A percentile compares a stretch with the other conserved stretches of the same genome.
Evolutionary conservation across 1,140 invertebrate genomes (phyloP).

Genomic region (Drosophila malerkotliana): DNA sequence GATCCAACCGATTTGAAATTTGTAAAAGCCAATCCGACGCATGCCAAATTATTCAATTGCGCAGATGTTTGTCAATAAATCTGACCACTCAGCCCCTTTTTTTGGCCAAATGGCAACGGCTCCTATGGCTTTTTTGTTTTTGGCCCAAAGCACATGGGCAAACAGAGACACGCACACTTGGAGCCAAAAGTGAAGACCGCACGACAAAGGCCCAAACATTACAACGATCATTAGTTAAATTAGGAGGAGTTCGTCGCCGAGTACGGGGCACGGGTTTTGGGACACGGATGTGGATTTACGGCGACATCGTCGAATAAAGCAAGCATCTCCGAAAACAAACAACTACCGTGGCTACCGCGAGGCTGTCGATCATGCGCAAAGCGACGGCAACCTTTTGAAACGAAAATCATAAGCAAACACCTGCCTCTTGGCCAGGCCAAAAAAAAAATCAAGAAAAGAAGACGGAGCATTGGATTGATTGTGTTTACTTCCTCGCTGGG

Average conservation of each 20-base stretch:
- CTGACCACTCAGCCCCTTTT: conserved; percentile 41
- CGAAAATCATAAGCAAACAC: conserved; percentile 74
- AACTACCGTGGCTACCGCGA: conserved; percentile 68
- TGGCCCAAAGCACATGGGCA: conserved; percentile 65
- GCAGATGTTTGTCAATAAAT: conserved; percentile 59
- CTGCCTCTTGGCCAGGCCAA: conserved; percentile 33
- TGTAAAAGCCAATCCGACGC: conserved; percentile 38
- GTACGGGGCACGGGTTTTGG: conserved; percentile 28
- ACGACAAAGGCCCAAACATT: conserved; percentile 78
- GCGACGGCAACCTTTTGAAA: conserved; percentile 69
- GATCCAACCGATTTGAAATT: conserved; percentile 25
- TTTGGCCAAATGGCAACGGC: conserved; percentile 39
- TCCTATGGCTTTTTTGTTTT: conserved; percentile 32
- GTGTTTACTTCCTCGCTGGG: conserved; percentile 11
- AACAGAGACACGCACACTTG: conserved; percentile 73
- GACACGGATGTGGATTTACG: conserved; percentile 20
- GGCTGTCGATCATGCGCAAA: conserved; percentile 72
- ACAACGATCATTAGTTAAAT: conserved; percentile 81
- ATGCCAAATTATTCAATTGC: conserved; percentile 68
- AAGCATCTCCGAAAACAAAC: conserved; percentile 52
- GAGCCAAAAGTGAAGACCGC: conserved; percentile 72
- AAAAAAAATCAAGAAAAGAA: conserved; percentile 23
- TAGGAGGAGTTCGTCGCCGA: conserved; percentile 44
- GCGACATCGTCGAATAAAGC: conserved; percentile 34
- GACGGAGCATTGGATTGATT: background rate